These are phyloP conservation scores for Anguilla obscura DNA, from an alignment of 2,797 vertebrate genomes.

Conservation along the genomic window DNA sequence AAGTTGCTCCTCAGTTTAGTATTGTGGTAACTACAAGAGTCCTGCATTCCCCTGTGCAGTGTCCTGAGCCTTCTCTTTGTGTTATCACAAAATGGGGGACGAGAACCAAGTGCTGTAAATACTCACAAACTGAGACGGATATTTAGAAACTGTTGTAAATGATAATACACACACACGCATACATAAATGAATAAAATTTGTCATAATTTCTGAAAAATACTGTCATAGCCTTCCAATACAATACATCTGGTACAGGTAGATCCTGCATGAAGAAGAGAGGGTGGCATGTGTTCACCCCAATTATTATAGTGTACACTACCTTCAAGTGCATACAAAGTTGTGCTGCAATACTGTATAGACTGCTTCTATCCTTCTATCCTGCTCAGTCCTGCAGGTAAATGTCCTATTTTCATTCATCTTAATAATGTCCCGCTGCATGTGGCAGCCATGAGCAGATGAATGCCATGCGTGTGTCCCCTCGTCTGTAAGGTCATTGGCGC, in stretches of 20 bases:
- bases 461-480: background rate
- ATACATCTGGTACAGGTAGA: background rate
- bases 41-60: background rate
- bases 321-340: background rate
- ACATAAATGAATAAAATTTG: background rate
- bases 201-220: background rate
- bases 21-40: background rate
- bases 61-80: background rate
- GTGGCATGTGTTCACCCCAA: background rate
- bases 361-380: background rate
- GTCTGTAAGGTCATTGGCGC: background rate
- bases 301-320: background rate
- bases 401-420: background rate
- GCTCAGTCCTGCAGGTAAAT: background rate
- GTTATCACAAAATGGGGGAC: background rate
- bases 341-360: background rate
- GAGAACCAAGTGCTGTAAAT: background rate
- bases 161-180: background rate
- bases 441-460: background rate
- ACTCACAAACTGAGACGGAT: background rate
- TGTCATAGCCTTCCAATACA: background rate
- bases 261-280: background rate
- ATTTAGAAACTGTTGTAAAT: background rate
- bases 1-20: background rate
- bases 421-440: background rate